Evolutionary conservation across 2,888 invertebrate species (phyloP).

Genomic region (Ypsolopha scabrella): DNA sequence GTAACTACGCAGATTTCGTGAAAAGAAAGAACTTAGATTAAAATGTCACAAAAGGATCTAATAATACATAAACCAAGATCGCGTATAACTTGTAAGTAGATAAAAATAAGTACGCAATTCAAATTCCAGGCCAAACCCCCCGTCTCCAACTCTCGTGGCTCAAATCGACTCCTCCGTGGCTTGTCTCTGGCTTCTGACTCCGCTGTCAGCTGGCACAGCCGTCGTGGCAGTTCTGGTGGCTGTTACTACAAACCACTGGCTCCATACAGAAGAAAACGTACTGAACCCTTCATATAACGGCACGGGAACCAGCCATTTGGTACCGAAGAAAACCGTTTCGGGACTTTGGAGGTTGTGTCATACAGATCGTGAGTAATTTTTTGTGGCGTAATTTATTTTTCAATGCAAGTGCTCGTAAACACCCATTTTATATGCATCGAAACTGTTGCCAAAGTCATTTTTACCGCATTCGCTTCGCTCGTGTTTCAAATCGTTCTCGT

Average conservation of each 20-base stretch:
- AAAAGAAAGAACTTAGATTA: too few species aligned
- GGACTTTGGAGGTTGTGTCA: constrained; percentile 85
- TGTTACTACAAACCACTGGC: constrained; percentile 86
- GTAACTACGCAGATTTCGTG: too few species aligned
- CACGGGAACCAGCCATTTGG: constrained; percentile 77
- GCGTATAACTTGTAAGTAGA: too few species aligned
- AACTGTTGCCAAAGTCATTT: too few species aligned
- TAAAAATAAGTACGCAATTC: neutral
- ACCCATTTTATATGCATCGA: too few species aligned
- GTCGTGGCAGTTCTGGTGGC: constrained; percentile 79
- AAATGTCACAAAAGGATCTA: too few species aligned
- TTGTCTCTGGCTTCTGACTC: constrained; percentile 73
- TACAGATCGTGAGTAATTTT: constrained; percentile 77
- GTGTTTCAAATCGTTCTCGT: too few species aligned
- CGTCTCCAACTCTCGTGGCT: constrained; percentile 54
- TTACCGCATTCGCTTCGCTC: too few species aligned
- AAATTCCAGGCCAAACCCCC: constrained; percentile 53
- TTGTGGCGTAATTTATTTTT: neutral
- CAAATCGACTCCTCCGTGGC: constrained; percentile 72
- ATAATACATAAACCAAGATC: too few species aligned
- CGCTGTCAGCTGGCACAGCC: constrained; percentile 77
- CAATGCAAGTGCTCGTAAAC: too few species aligned
- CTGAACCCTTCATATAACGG: constrained; percentile 82
- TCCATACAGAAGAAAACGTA: constrained; percentile 88
- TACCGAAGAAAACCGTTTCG: constrained; percentile 82